Percentiles rank a stretch among this genome's conserved stretches.
phyloP scores from a whole-genome alignment of 2,113 vertebrate genomes.

The Xerus inauris region DNA sequence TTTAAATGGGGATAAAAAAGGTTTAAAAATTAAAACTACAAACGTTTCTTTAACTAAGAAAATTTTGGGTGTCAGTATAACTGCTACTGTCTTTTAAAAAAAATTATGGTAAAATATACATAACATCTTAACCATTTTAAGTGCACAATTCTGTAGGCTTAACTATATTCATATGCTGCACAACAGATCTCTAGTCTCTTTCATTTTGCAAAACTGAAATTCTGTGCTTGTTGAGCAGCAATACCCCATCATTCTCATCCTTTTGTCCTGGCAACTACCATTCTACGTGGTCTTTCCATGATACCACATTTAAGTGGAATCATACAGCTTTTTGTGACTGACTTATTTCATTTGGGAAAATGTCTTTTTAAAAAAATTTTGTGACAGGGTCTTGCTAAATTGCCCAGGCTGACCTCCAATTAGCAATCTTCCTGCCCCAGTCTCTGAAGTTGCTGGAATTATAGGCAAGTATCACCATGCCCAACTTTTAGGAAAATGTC shows the following conservation, averaged over 20 bases:
- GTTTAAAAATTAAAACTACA: slow-evolving; percentile 30
- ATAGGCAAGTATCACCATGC: neutral
- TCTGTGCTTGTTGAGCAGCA: neutral
- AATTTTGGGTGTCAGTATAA: neutral
- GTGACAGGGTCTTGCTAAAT: neutral
- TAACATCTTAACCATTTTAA: slow-evolving; percentile 14
- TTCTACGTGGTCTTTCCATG: neutral
- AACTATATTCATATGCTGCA: neutral
- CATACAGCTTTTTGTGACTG: neutral
- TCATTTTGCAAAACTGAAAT: neutral
- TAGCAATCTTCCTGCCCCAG: neutral
- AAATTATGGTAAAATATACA: neutral
- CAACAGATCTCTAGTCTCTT: neutral
- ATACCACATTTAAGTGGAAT: neutral
- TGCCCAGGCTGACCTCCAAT: neutral
- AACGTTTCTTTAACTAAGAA: slow-evolving; percentile 11
- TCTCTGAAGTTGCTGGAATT: neutral
- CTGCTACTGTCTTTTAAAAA: neutral
- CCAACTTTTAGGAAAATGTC: neutral
- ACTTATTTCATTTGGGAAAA: slow-evolving; percentile 2
- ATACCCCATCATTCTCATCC: neutral
- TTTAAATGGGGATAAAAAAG: neutral
- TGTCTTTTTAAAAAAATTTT: neutral
- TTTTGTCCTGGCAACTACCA: neutral
- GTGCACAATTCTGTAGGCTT: neutral